Evolutionary conservation across 2,113 vertebrate species (phyloP).

Genomic region (Stictonetta naevosa): DNA sequence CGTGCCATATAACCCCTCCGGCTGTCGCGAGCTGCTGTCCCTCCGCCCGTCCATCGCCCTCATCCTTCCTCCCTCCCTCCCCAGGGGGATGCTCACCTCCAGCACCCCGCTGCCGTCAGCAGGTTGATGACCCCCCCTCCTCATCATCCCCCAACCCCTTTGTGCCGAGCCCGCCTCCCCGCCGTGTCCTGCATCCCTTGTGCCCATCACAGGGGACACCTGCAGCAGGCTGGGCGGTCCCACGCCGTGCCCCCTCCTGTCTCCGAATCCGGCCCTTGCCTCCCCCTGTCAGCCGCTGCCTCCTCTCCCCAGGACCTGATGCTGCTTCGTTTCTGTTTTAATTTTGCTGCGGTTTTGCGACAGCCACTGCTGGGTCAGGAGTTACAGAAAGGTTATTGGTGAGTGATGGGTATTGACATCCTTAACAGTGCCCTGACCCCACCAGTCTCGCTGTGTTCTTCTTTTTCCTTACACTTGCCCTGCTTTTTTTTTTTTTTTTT

Average conservation of each 20-base stretch:
- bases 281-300: slow-evolving; percentile 19
- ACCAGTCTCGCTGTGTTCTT: slow-evolving; percentile 61
- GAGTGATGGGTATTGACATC: slow-evolving; percentile 71
- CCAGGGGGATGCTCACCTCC: not conserved
- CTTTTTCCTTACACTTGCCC: slow-evolving; percentile 63
- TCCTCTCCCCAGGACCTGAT: slow-evolving; percentile 15
- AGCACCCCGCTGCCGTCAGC: not conserved
- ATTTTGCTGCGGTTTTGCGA: slow-evolving; percentile 39
- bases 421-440: slow-evolving; percentile 47
- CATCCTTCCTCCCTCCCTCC: slow-evolving; percentile 18
- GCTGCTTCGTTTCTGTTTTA: slow-evolving; percentile 50
- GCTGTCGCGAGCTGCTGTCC: rapidly evolving
- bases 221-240: not conserved
- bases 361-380: slow-evolving; percentile 36
- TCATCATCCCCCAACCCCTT: not conserved
- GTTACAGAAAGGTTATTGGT: slow-evolving; percentile 57
- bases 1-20: rapidly evolving
- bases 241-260: not conserved
- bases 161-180: not conserved
- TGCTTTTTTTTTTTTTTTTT: not conserved
- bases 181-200: not conserved
- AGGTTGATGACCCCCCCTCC: rapidly evolving
- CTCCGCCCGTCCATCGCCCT: not conserved
- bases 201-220: not conserved
- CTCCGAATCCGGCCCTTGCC: not conserved